phyloP scores from a whole-genome alignment of 2,888 invertebrate genomes.

The Electrophaes corylata region DNA sequence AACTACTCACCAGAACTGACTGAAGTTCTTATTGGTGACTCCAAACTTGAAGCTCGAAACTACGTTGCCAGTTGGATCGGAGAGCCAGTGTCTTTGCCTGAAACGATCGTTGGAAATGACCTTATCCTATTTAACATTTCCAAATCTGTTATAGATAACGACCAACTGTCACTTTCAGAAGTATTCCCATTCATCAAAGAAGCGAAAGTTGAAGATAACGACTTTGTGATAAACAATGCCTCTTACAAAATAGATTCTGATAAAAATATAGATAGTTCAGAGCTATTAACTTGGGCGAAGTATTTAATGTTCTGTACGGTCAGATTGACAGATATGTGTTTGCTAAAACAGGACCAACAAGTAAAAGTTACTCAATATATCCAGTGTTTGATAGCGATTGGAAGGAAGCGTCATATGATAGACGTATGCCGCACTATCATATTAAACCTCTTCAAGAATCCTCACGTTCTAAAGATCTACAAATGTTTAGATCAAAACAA shows the following conservation, averaged over 20 bases:
- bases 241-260: slow-evolving; percentile 54
- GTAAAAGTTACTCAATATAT: slow-evolving; percentile 61
- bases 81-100: slow-evolving; percentile 58
- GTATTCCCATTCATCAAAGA: slow-evolving; percentile 63
- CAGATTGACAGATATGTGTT: slow-evolving; percentile 61
- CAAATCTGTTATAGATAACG: slow-evolving; percentile 65
- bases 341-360: slow-evolving; percentile 53
- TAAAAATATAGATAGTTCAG: slow-evolving; percentile 60
- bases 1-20: slow-evolving; percentile 83
- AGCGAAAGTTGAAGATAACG: slow-evolving; percentile 48
- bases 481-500: slow-evolving; percentile 64
- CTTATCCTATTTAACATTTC: slow-evolving; percentile 66
- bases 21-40: slow-evolving; percentile 75
- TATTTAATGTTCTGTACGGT: slow-evolving; percentile 71
- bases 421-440: slow-evolving; percentile 63
- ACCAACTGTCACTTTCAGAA: slow-evolving; percentile 55
- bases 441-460: slow-evolving; percentile 65
- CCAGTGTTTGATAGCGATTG: slow-evolving; percentile 60
- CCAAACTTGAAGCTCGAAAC: slow-evolving; percentile 70
- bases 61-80: slow-evolving; percentile 82
- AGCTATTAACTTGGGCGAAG: slow-evolving; percentile 71
- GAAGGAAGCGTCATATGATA: slow-evolving; percentile 60
- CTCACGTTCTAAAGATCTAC: slow-evolving; percentile 69
- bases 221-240: slow-evolving; percentile 50
- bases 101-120: slow-evolving; percentile 58